Percentiles rank a stretch among this genome's conserved stretches.
These are phyloP conservation scores for Phylloscopus trochilus DNA, from an alignment of 2,113 vertebrate species.

Conservation along the genomic window DNA sequence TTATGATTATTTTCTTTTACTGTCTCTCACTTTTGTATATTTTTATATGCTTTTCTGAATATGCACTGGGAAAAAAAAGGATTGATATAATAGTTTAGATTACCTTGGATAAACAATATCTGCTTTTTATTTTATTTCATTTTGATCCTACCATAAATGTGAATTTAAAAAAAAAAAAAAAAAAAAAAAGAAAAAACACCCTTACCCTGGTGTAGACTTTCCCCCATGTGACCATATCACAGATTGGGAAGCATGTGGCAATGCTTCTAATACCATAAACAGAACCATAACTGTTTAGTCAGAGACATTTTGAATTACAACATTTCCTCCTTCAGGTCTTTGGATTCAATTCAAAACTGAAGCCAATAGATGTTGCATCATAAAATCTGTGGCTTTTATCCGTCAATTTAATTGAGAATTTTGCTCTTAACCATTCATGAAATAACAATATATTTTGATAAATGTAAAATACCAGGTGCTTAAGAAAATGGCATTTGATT, in stretches of 20 bases:
- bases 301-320: conserved; percentile 4
- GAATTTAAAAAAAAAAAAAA: background rate
- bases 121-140: background rate
- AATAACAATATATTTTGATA: background rate
- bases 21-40: background rate
- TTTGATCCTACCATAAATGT: background rate
- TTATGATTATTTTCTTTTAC: background rate
- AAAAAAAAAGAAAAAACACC: background rate
- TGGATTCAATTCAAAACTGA: background rate
- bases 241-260: background rate
- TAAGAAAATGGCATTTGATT: background rate
- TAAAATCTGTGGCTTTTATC: background rate
- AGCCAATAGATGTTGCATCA: background rate
- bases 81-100: background rate
- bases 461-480: background rate
- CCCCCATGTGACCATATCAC: background rate
- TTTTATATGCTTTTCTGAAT: background rate
- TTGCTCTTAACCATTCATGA: background rate
- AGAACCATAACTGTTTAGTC: conserved; percentile 17
- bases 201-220: background rate
- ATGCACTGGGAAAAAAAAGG: background rate
- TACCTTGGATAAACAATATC: background rate
- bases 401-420: background rate
- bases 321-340: background rate
- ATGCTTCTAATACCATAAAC: conserved; percentile 14